Base-by-base conservation (phyloP, 2,888 invertebrate genomes). In the Beris chalybata region DNA sequence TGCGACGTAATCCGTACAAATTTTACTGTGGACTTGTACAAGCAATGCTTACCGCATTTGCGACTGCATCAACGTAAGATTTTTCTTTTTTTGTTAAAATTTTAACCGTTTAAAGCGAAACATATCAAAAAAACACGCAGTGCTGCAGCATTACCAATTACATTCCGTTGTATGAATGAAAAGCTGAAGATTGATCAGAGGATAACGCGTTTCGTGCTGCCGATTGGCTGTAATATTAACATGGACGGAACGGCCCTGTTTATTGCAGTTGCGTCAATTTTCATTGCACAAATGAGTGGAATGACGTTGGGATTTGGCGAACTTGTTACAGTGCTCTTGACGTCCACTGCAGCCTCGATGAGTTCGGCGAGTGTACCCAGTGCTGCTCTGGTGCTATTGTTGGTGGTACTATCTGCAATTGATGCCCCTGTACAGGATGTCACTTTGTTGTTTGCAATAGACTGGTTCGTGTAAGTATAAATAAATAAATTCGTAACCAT, bases 171-270 rank as follows among this genome's bases (percentile, higher is more conserved):
- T 74, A 89, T 95, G 89, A 92, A 93, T 79, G 90, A 92, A 70
- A 91, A 91, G 66, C 84, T 93, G 69, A 86, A 88, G 70, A 84
- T 94, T 70, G 92, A 95, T 80, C 85, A 88, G 45, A 86, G 93
- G 69, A 89, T 95, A 73, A 91, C 92, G 0, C 86, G 92, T 71
- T 95, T 95, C 80, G 92, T 95, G 55, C 83, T 95, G 11, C 95
- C 95, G 0, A 92, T 95, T 72, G 95, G 95, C 5, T 93, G 93
- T 77, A 94, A 93, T 76, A 91, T 95, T 77, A 95, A 95, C 81
- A 94, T 95, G 93, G 92, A 94, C 74, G 93, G 93, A 3, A 93
- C 93, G 0, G 93, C 93, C 0, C 82, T 96, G 55, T 97, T 95
- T 79, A 88, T 96, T 44, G 88, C 95, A 0, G 88, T 93, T 4